phyloP scores from a whole-genome alignment of 1,140 invertebrate species.

The Pseudomyrmex sp. region DNA sequence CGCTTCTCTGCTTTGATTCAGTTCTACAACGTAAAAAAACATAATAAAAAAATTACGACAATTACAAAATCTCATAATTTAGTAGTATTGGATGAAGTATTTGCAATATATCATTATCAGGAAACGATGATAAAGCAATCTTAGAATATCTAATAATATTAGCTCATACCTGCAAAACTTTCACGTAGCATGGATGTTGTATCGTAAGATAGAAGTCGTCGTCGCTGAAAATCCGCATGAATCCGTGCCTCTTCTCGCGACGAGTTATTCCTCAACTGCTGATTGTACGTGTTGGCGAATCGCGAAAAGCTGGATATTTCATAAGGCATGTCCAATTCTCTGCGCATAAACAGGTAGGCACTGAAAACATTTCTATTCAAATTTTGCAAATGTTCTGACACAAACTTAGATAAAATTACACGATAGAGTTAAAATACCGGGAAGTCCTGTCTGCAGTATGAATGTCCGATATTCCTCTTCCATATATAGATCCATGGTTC shows the following conservation, averaged over 20 bases:
- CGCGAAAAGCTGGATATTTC: conserved; percentile 41
- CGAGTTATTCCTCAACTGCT: conserved; percentile 8
- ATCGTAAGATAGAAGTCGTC: conserved; percentile 59
- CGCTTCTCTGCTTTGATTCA: conserved; percentile 52
- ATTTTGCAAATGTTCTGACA: conserved; percentile 3
- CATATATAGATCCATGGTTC: conserved; percentile 67
- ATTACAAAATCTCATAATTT: conserved; percentile 66
- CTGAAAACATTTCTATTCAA: conserved; percentile 41
- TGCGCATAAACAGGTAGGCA: conserved; percentile 57
- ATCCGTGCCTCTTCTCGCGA: conserved; percentile 21
- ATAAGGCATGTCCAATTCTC: conserved; percentile 2
- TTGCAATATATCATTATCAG: conserved; percentile 24
- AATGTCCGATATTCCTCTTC: conserved; percentile 42
- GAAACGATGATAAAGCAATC: background rate
- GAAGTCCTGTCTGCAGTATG: conserved; percentile 36
- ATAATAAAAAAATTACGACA: conserved; percentile 69
- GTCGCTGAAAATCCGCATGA: conserved; percentile 33
- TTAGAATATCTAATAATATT: background rate
- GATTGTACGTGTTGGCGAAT: conserved; percentile 18
- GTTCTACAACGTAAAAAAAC: conserved; percentile 64
- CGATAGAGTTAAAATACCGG: conserved; percentile 44
- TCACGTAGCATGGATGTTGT: conserved; percentile 36
- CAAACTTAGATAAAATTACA: background rate
- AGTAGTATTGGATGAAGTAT: conserved; percentile 57
- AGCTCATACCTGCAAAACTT: background rate